phyloP scores from a whole-genome alignment of 2,113 vertebrate genomes.

The Corythaeola cristata region DNA sequence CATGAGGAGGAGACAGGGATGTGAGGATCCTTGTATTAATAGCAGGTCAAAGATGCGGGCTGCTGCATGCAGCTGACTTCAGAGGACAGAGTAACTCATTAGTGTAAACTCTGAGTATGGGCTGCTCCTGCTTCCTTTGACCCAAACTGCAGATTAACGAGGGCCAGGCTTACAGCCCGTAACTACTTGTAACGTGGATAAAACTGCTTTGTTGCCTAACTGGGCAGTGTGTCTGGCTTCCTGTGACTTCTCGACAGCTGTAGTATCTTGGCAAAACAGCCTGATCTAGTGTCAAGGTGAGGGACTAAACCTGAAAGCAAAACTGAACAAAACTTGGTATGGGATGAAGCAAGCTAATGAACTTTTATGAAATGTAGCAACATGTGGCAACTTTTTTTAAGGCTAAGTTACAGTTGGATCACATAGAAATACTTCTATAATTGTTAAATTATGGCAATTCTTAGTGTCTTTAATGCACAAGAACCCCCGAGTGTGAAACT shows the following conservation, averaged over 20 bases:
- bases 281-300: background rate
- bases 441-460: background rate
- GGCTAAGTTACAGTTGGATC: background rate
- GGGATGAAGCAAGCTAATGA: background rate
- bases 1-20: background rate
- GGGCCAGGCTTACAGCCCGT: background rate
- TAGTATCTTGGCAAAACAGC: background rate
- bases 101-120: background rate
- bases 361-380: background rate
- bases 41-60: background rate
- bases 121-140: background rate
- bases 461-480: background rate
- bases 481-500: background rate
- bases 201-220: background rate
- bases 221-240: background rate
- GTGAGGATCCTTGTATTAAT: background rate
- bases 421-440: background rate
- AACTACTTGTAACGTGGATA: background rate
- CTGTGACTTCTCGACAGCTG: background rate
- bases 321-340: background rate
- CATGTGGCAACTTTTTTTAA: background rate
- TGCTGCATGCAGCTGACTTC: background rate
- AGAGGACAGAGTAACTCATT: background rate
- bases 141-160: background rate
- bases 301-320: background rate